Conservation (phyloP, 1,140 invertebrate species). For the Polyergus mexicanus region DNA sequence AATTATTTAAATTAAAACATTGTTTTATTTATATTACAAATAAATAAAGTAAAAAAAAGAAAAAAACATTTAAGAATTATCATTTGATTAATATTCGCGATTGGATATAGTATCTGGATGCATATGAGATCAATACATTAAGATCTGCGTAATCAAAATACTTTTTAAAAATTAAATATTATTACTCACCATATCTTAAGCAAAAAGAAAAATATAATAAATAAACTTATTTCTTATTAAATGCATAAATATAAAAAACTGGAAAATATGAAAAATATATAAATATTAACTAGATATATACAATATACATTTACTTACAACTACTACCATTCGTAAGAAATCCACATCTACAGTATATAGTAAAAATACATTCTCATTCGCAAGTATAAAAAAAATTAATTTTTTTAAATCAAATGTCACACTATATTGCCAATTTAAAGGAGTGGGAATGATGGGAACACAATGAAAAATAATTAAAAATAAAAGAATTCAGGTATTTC, state of each 20-base stretch:
- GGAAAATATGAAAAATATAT: neutral
- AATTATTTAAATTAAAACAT: neutral
- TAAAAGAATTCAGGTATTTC: slow-evolving; percentile 53
- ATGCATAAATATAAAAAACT: no score
- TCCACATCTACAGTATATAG: slow-evolving; percentile 56
- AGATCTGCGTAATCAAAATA: no score
- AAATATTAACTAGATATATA: neutral
- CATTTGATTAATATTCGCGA: no score
- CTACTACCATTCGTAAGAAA: slow-evolving; percentile 25
- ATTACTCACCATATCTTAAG: no score
- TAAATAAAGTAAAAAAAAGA: neutral
- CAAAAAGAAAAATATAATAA: neutral
- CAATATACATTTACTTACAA: slow-evolving; percentile 35
- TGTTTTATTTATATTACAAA: neutral
- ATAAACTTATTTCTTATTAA: neutral
- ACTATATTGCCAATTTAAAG: slow-evolving; percentile 72
- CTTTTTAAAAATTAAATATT: no score
- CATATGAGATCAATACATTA: no score
- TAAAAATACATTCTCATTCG: slow-evolving; percentile 63
- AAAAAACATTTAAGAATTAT: neutral
- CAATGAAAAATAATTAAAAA: slow-evolving; percentile 73
- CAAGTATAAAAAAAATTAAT: slow-evolving; percentile 57
- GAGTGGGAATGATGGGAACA: slow-evolving; percentile 68
- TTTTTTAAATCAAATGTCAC: slow-evolving; percentile 60
- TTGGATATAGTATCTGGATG: no score